Evolutionary conservation across 2,113 vertebrate genomes (phyloP), one percentile per base, ranked within the genome.

Genomic region (Pygoscelis antarcticus): DNA sequence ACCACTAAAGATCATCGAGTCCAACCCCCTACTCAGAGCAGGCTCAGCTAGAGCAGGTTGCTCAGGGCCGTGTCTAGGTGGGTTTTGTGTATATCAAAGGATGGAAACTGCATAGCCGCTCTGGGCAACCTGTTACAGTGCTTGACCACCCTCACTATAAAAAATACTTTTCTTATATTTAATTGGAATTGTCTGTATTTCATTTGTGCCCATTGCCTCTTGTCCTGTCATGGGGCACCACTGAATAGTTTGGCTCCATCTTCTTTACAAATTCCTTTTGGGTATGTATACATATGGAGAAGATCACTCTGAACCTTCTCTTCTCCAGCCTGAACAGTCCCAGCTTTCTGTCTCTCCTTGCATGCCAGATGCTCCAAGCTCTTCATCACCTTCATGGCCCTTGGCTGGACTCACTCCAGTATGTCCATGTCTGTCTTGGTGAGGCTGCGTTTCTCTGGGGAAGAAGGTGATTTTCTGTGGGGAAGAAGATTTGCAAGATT

Each of bases 41-140:
- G 47, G 15, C 36, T 78, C 27, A 54, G 11, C 18, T 62, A 11
- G 8, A 75, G 36, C n/a, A 71, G 47, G 38, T 66, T 82, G 42
- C n/a, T 72, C 34, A 57, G 38, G 4, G 5, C 30, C 0, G 0
- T 16, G 32, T 55, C 61, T 36, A 20, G 32, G 18, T 10, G 5
- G 9, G 13, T 64, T 90, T 68, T 60, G 49, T 46, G 13, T 26
- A 27, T 51, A 34, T 46, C 32, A 10, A 32, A 18, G 44, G 30
- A 42, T 51, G 40, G 61, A 65, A 13, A 58, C 26, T 88, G 6
- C 30, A 19, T 10, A 29, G 6, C 10, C 8, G 54, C 12, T 25
- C 38, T 40, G 52, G 27, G 19, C 21, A 87, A 46, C 9, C 12
- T 62, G 12, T 78, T 54, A 23, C 29, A 54, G 30, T 36, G 36